Base-by-base conservation (phyloP, 2,113 vertebrate species). In the Coregonus clupeaformis region DNA sequence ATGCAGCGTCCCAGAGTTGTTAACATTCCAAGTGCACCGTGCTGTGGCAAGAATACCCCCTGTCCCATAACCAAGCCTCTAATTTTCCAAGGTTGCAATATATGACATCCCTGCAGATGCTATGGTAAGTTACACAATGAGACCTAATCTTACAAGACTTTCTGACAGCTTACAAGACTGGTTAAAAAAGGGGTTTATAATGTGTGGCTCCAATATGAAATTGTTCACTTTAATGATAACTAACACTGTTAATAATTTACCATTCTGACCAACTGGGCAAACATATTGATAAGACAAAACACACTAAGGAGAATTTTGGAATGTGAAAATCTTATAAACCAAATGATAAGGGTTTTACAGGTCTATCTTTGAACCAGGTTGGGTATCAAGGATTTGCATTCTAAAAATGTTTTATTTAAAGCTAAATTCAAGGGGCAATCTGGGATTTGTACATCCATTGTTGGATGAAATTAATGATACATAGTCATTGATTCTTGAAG, bases 21-120 rank as follows among this genome's bases (percentile, higher is more conserved):
- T 74, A 78, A 76, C 87, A 90, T 90, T 90, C 86, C 87, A 79
- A 80, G 76, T 81, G 78, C 49, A 72, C 82, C 87, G 78, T 76
- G 86, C 80, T 82, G 73, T 6, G 71, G 88, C 86, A 85, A 45
- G 85, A 86, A 74, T 68, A 78, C 55, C 71, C 12, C 30, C 42
- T 22, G 57, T 69, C 71, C 74, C 74, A 25, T 68, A 22, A 71
- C 79, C 77, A 72, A 88, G 82, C 84, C 86, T 80, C 83, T 87
- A 78, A 90, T 90, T 87, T 89, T 69, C 86, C 52, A 78, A 85
- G 85, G 64, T 83, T 90, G 85, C 70, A 80, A 86, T 66, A 78
- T 85, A 82, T 65, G 36, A 66, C 25, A 27, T 30, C 25, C 3
- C 52, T 76, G 84, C 86, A 67, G 77, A 85, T 89, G 85, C 76